Evolutionary conservation across 2,888 invertebrate species (phyloP), one percentile per base, ranked within the genome.

Genomic region (Ornithoptera priamus): DNA sequence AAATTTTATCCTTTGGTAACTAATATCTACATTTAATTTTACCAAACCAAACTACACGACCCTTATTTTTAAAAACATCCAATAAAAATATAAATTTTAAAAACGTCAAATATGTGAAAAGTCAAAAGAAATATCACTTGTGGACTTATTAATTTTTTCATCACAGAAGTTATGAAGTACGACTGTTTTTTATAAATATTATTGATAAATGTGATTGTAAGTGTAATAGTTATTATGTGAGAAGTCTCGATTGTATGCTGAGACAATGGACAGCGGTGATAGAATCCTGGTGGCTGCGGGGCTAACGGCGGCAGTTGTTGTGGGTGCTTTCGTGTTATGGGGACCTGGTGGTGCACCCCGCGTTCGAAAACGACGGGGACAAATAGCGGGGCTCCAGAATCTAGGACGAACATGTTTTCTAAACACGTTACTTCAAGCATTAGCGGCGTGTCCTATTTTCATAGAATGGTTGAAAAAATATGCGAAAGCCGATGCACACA

Each of bases 401-500:
- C 93, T 98, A 74, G 98, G 98, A 59, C 96, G 97, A 76, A 98
- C 98, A 0, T 99, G 99, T 87, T 99, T 98, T 85, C 90, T 99
- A 68, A 99, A 99, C 89, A 97, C 98, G 0, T 91, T 98, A 62
- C 92, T 99, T 39, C 99, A 99, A 90, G 97, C 97, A 2, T 90
- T 98, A 75, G 97, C 98, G 36, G 96, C 98, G 5, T 97, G 97
- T 85, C 96, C 97, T 56, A 94, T 94, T 72, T 97, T 98, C 81
- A 94, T 96, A 71, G 94, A 94, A 18, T 99, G 98, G 98, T 90
- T 98, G 46, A 94, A 95, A 77, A 90, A 93, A 72, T 94, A 94
- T 75, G 94, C 94, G 10, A 93, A 94, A 70, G 90, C 93, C 42
- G 90, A 92, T 60, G 94, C 94, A 73, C 94, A 95, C 77, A 95